Evolutionary conservation across 2,888 invertebrate species (phyloP).

Genomic region (Gandaritis pyraliata): DNA sequence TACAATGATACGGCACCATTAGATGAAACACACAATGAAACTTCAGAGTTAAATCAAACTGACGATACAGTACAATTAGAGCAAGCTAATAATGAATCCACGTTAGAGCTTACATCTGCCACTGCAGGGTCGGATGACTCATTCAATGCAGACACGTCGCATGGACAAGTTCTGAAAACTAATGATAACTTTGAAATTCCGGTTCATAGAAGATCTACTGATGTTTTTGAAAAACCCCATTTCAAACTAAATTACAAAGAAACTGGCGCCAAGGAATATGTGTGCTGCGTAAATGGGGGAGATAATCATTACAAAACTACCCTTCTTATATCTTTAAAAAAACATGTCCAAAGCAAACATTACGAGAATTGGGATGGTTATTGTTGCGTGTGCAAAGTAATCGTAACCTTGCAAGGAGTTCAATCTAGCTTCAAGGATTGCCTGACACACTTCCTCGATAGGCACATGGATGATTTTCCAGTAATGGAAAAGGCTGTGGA

Average conservation of each 20-base stretch:
- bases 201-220: constrained; percentile 33
- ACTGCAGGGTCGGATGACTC: background rate
- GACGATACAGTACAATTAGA: constrained; percentile 8
- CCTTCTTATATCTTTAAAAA: constrained; percentile 74
- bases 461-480: constrained; percentile 74
- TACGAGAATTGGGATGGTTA: constrained; percentile 82
- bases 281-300: constrained; percentile 71
- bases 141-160: background rate
- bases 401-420: constrained; percentile 69
- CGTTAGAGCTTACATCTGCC: constrained; percentile 6
- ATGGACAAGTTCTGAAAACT: background rate
- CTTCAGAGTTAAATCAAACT: constrained; percentile 10
- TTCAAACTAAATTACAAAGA: constrained; percentile 63
- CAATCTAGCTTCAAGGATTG: constrained; percentile 66
- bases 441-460: constrained; percentile 71
- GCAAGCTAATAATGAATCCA: constrained; percentile 3
- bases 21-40: constrained; percentile 8
- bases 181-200: background rate
- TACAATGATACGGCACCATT: constrained; percentile 15
- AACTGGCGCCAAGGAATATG: constrained; percentile 67
- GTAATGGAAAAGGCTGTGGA: constrained; percentile 49
- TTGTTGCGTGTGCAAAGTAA: constrained; percentile 79
- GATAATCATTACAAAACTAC: constrained; percentile 69
- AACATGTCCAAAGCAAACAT: constrained; percentile 73
- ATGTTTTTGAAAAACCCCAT: constrained; percentile 61